phyloP scores from a whole-genome alignment of 2,797 vertebrate genomes.

The Myiotriccus ornatus region DNA sequence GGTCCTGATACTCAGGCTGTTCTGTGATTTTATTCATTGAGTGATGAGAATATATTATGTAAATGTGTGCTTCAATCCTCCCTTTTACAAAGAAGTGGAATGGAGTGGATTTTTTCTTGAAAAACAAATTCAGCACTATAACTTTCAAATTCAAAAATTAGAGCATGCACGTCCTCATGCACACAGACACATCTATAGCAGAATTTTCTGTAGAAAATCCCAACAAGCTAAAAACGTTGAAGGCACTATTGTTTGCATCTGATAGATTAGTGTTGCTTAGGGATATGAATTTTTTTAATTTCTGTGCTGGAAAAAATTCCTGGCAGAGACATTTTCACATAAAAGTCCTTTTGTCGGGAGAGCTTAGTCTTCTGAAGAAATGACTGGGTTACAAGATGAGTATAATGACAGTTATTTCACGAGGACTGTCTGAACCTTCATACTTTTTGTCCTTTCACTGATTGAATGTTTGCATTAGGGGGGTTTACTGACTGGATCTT shows the following conservation, averaged over 20 bases:
- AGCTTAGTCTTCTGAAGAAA: background rate
- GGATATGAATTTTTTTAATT: constrained; percentile 15
- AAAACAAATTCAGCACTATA: background rate
- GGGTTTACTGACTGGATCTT: background rate
- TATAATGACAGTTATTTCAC: background rate
- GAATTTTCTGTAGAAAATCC: background rate
- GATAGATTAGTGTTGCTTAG: constrained; percentile 2
- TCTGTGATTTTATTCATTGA: background rate
- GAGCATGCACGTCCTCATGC: rapidly evolving
- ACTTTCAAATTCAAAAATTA: background rate
- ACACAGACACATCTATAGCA: background rate
- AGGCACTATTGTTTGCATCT: background rate
- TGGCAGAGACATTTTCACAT: background rate
- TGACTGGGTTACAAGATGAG: background rate
- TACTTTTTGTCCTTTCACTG: background rate
- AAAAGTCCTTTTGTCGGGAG: constrained; percentile 33
- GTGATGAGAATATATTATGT: background rate
- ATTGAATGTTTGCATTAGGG: background rate
- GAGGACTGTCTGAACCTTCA: background rate
- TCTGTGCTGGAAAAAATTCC: background rate
- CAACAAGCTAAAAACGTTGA: background rate
- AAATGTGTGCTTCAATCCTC: background rate
- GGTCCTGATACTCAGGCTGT: background rate
- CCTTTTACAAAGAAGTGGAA: background rate
- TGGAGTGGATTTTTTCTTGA: background rate